A percentile compares a stretch with the other conserved stretches of the same genome.
Conservation (phyloP, 2,113 vertebrate genomes). For the Saguinus midas region DNA sequence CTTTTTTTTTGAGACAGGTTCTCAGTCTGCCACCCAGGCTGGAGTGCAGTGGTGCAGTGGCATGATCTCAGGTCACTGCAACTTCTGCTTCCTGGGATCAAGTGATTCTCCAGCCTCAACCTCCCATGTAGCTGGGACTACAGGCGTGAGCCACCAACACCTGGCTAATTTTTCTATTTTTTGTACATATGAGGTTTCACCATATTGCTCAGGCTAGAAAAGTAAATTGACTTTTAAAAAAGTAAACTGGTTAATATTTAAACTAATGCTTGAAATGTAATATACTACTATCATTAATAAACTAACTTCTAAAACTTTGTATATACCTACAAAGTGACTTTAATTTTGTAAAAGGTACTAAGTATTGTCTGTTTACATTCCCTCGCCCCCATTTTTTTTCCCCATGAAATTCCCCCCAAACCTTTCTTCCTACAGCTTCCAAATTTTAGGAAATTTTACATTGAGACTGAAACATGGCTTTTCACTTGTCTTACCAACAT, state of each 20-base stretch:
- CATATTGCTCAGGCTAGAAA: neutral
- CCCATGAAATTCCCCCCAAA: neutral
- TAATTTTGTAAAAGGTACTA: conserved; percentile 42
- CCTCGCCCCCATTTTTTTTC: neutral
- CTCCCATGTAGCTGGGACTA: too few relatives aligned
- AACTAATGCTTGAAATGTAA: conserved; percentile 8
- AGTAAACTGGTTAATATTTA: conserved; percentile 36
- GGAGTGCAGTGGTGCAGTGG: too few relatives aligned
- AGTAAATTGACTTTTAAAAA: neutral
- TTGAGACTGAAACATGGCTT: neutral
- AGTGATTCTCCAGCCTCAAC: too few relatives aligned
- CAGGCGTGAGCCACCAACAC: too few relatives aligned
- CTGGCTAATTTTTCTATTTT: too few relatives aligned
- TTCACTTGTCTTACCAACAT: conserved; percentile 20
- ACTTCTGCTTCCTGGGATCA: too few relatives aligned
- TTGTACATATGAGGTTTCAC: too few relatives aligned
- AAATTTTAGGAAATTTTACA: neutral
- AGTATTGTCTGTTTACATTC: neutral
- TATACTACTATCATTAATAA: neutral
- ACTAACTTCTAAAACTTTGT: conserved; percentile 38
- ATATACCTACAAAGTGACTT: conserved; percentile 13
- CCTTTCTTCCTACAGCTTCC: neutral
- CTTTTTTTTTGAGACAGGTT: too few relatives aligned
- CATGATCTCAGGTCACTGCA: too few relatives aligned
- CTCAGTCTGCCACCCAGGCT: too few relatives aligned